Conservation (phyloP, 2,888 invertebrate genomes). For the Baccha elongata region DNA sequence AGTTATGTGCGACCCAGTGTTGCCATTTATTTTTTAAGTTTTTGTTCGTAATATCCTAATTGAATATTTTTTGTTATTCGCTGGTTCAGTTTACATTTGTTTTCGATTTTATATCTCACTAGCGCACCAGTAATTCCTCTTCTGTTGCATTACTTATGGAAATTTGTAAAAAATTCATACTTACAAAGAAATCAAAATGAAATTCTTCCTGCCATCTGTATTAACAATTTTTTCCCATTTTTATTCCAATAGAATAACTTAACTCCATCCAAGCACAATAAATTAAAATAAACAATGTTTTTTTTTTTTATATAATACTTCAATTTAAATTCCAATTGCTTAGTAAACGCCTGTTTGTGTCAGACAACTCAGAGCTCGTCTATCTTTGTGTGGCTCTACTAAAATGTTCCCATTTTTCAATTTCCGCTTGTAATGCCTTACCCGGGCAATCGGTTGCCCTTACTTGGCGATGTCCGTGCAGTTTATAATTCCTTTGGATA, state of each 20-base stretch:
- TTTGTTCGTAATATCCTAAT: too few relatives aligned
- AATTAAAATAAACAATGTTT: neutral
- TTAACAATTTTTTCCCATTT: too few relatives aligned
- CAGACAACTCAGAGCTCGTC: conserved; percentile 1
- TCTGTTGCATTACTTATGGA: too few relatives aligned
- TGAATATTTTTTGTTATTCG: too few relatives aligned
- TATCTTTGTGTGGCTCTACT: conserved; percentile 27
- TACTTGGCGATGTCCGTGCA: conserved; percentile 85
- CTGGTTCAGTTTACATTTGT: too few relatives aligned
- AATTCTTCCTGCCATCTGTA: neutral
- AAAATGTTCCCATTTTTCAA: conserved; percentile 84
- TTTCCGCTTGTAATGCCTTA: conserved; percentile 83
- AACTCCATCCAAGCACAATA: conserved; percentile 26
- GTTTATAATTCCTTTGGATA: conserved; percentile 83
- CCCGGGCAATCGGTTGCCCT: conserved; percentile 86
- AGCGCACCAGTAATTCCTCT: too few relatives aligned
- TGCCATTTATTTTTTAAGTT: too few relatives aligned
- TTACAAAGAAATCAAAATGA: too few relatives aligned
- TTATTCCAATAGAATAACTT: conserved; percentile 5
- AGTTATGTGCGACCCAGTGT: too few relatives aligned
- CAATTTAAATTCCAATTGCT: conserved; percentile 39
- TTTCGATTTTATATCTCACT: too few relatives aligned
- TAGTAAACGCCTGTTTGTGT: conserved; percentile 29
- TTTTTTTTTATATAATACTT: conserved; percentile 20
- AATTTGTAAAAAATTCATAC: too few relatives aligned